Evolutionary conservation across 2,888 invertebrate genomes (phyloP).

Genomic region (Euclidia mi): DNA sequence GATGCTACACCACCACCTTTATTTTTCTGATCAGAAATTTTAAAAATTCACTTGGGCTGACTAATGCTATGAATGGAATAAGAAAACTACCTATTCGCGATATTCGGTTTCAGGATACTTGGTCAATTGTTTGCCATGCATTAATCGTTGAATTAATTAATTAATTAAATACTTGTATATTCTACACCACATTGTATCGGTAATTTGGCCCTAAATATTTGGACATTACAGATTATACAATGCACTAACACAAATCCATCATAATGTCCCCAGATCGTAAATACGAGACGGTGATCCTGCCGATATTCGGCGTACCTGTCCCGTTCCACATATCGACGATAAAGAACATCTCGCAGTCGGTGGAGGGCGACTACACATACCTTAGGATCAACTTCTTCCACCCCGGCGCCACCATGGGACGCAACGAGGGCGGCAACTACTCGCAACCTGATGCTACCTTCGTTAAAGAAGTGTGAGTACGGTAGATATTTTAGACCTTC

Average conservation of each 20-base stretch:
- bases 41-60: too few relatives aligned
- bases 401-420: conserved; percentile 98
- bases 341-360: conserved; percentile 99
- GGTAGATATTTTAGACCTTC: too few relatives aligned
- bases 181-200: too few relatives aligned
- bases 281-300: conserved; percentile 99
- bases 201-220: too few relatives aligned
- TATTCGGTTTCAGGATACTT: too few relatives aligned
- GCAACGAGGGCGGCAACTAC: conserved; percentile 97
- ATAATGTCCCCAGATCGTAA: conserved; percentile 96
- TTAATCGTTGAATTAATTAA: too few relatives aligned
- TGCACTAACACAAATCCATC: too few relatives aligned
- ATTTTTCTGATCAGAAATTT: conserved; percentile 38
- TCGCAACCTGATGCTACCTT: conserved; percentile 99
- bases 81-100: too few relatives aligned
- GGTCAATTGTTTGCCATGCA: too few relatives aligned
- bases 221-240: too few relatives aligned
- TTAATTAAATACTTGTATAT: too few relatives aligned
- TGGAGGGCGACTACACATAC: conserved; percentile 99
- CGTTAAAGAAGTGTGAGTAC: conserved; percentile 99
- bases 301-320: conserved; percentile 98
- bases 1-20: conserved; percentile 51
- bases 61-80: too few relatives aligned
- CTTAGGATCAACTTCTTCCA: conserved; percentile 99
- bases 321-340: conserved; percentile 99